Percentiles rank a stretch among this genome's conserved stretches.
Conservation (phyloP, 2,888 invertebrate genomes). For the Theretra japonica region DNA sequence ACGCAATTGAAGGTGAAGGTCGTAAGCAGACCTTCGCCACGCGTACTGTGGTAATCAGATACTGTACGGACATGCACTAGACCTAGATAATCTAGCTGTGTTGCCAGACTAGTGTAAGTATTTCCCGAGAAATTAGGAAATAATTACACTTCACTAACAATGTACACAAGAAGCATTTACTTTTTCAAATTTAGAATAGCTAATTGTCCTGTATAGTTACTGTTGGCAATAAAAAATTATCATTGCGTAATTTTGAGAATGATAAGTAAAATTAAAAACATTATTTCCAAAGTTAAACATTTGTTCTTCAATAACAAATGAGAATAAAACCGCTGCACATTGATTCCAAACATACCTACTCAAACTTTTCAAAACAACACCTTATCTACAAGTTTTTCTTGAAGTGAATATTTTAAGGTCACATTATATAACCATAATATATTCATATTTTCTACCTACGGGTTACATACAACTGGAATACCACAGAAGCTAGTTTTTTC, state of each 20-base stretch:
- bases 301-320: background rate
- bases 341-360: background rate
- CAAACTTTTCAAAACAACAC: background rate
- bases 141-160: no score
- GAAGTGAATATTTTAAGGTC: background rate
- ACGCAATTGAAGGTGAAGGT: conserved; percentile 39
- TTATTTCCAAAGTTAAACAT: background rate
- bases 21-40: conserved; percentile 1
- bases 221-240: no score
- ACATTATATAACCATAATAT: background rate
- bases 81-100: conserved; percentile 5
- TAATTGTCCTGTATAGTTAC: no score
- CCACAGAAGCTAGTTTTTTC: no score
- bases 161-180: background rate
- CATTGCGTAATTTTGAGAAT: no score
- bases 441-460: background rate
- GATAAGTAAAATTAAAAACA: background rate
- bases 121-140: no score
- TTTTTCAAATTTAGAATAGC: no score
- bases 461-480: background rate
- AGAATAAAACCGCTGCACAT: background rate
- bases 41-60: background rate
- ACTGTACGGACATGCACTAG: background rate
- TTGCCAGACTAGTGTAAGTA: background rate
- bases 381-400: conserved; percentile 4